Evolutionary conservation across 53 echinoderm and acorn worm genomes (phyloP), one percentile per base, ranked within the genome.

Genomic region (Paracentrotus lividus): DNA sequence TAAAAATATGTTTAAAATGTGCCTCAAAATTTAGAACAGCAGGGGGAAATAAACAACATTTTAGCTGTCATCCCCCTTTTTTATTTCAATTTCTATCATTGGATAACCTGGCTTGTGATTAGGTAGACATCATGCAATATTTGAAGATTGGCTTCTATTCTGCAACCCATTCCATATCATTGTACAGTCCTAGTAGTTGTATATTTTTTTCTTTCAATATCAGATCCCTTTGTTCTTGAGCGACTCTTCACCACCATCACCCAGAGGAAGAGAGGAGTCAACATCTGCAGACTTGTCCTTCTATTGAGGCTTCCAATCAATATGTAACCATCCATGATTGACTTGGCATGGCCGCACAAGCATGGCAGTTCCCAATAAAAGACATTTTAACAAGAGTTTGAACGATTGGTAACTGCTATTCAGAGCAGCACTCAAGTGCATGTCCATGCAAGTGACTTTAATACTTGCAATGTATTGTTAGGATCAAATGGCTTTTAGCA

Each of bases 241-340:
- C 81, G 9, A 6, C 81, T 49, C 10, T 81, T 47, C 47, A 47
- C 81, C 44, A 81, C 47, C 81, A 81, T n/a, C 81, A 45, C 27
- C 47, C n/a, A 47, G 26, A 26, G 2, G 45, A 81, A 81, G 47
- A 81, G 8, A 81, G 8, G 10, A 81, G 87, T 36, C 32, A 34
- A 87, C 87, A 87, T 87, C 87, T 87, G 87, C 56, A 55, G 55
- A 87, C 55, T 34, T 87, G 54, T 55, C 87, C 87, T 87, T 54
- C 54, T 8, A 87, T 20, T 54, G 87, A 27, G 87, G 87, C 57
- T 87, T 56, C 53, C 87, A 87, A 87, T 87, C 87, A 87, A 87
- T 87, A 87, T 38, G 16, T n/a, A 54, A 47, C 57, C 87, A 87
- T 87, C 87, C 81, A 81, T 81, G 81, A 81, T 81, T 81, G 81